phyloP scores from a whole-genome alignment of 2,113 vertebrate species.

The Gila orcuttii region DNA sequence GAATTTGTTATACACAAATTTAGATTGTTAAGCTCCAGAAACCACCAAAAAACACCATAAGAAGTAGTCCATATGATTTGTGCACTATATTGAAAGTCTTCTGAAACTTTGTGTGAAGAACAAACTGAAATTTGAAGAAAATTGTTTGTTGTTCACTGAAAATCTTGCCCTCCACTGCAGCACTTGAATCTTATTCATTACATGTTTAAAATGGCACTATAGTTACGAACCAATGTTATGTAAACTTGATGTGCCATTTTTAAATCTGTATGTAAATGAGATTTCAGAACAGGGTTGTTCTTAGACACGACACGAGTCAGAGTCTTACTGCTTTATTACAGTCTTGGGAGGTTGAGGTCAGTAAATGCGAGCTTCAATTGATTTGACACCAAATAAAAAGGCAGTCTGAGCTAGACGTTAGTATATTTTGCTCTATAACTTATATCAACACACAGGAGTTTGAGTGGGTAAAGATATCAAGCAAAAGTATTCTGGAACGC shows the following conservation, averaged over 20 bases:
- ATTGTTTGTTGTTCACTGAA: not conserved
- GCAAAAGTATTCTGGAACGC: slow-evolving; percentile 2
- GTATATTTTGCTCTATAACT: slow-evolving; percentile 35
- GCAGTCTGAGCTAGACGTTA: not conserved
- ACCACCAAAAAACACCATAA: too few species aligned
- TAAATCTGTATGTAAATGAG: not conserved
- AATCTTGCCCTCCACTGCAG: not conserved
- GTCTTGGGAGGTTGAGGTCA: slow-evolving; percentile 15
- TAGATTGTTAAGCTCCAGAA: too few species aligned
- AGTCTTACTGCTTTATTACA: not conserved
- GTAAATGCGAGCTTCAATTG: not conserved
- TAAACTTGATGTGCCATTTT: not conserved
- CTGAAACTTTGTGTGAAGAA: too few species aligned
- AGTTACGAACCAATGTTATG: not conserved
- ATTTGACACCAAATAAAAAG: slow-evolving; percentile 23
- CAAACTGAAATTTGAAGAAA: not conserved
- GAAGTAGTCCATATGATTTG: too few species aligned
- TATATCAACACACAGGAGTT: slow-evolving; percentile 37
- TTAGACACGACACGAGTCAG: not conserved
- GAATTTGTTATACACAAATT: not conserved
- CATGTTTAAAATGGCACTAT: not conserved
- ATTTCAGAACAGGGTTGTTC: not conserved
- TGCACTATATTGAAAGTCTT: too few species aligned
- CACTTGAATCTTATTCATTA: not conserved
- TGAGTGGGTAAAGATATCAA: slow-evolving; percentile 42